Evolutionary conservation across 2,113 vertebrate species (phyloP).

Genomic region (Anas platyrhynchos): DNA sequence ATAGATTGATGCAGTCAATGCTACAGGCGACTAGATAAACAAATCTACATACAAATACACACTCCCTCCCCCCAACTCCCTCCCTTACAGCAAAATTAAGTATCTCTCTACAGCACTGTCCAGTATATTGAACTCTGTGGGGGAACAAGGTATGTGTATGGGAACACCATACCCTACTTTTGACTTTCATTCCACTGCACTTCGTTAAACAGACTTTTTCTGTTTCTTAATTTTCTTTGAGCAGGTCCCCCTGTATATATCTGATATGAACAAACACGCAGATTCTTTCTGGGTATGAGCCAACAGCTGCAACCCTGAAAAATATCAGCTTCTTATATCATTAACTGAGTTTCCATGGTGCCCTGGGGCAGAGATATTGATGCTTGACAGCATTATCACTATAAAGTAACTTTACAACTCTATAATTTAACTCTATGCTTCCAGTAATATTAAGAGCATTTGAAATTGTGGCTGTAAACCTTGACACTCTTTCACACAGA

Average conservation of each 20-base stretch:
- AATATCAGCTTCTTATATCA: conserved; percentile 73
- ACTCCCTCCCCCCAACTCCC: background rate
- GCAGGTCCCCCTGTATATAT: conserved; percentile 20
- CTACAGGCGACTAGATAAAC: conserved; percentile 3
- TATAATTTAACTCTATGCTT: conserved; percentile 82
- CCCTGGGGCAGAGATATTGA: conserved; percentile 71
- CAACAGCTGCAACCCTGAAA: conserved; percentile 68
- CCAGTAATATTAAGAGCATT: conserved; percentile 82
- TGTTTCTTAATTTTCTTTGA: conserved; percentile 56
- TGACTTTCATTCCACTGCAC: background rate
- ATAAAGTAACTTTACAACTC: conserved; percentile 84
- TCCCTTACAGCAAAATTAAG: background rate
- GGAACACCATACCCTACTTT: background rate
- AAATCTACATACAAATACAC: background rate
- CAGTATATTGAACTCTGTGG: background rate
- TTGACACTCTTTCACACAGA: conserved; percentile 62
- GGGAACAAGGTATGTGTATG: background rate
- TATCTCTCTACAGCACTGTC: background rate
- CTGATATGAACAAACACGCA: conserved; percentile 14
- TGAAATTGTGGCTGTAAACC: conserved; percentile 77
- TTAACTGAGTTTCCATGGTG: conserved; percentile 78
- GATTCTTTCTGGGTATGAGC: conserved; percentile 62
- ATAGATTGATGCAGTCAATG: background rate
- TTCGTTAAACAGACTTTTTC: conserved; percentile 40
- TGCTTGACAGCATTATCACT: conserved; percentile 80